These are phyloP conservation scores for Cyclophora punctaria DNA, from an alignment of 2,888 invertebrate species.

Conservation along the genomic window DNA sequence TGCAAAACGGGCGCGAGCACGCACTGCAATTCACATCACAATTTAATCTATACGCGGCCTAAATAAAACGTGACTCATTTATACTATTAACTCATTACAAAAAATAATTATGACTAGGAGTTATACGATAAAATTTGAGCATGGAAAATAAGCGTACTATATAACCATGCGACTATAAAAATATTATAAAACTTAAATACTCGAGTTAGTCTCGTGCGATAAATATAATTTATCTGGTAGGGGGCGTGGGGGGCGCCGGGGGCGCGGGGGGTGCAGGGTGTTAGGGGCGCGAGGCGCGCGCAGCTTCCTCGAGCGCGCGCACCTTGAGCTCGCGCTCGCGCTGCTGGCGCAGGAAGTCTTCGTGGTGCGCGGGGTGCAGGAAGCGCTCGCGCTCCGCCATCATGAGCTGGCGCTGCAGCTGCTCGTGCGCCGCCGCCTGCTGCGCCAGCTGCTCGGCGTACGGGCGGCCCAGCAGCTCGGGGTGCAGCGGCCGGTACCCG, in stretches of 20 bases:
- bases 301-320: constrained; percentile 89
- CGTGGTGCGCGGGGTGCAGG: constrained; percentile 74
- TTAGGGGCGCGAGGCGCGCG: constrained; percentile 77
- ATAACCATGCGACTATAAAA: constrained; percentile 70
- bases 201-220: constrained; percentile 34
- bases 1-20: constrained; percentile 9
- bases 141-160: constrained; percentile 69
- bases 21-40: constrained; percentile 29
- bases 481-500: constrained; percentile 80
- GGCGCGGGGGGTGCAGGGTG: constrained; percentile 12
- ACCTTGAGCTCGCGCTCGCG: constrained; percentile 90
- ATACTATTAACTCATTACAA: constrained; percentile 23
- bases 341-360: constrained; percentile 81
- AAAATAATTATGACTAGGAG: constrained; percentile 68
- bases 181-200: constrained; percentile 50
- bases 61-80: constrained; percentile 28
- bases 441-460: constrained; percentile 89
- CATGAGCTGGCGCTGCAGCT: constrained; percentile 88
- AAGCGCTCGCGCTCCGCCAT: constrained; percentile 84
- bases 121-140: constrained; percentile 70
- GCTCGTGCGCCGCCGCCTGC: constrained; percentile 88
- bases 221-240: constrained; percentile 58
- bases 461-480: constrained; percentile 85
- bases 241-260: constrained; percentile 12
- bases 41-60: constrained; percentile 36